A percentile compares a stretch with the other conserved stretches of the same genome.
Conservation (phyloP, 92 coral and sea anemone genomes). For the Bergia puertoricense region DNA sequence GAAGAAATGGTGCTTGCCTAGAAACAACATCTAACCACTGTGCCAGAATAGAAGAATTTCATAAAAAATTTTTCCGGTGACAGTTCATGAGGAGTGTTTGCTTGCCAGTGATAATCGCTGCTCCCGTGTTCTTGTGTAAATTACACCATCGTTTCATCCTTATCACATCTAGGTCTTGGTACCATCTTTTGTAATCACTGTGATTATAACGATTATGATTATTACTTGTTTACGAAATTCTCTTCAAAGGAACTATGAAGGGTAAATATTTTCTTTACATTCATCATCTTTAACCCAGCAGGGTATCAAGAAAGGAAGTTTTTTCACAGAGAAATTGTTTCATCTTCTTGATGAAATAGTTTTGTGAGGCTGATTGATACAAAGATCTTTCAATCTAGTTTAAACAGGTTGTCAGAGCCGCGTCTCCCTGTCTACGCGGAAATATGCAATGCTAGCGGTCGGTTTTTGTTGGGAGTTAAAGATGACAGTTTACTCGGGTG, state of each 20-base stretch:
- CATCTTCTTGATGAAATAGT: conserved; percentile 19
- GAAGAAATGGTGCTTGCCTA: neutral
- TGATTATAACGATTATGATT: conserved; percentile 84
- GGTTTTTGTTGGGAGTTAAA: conserved; percentile 37
- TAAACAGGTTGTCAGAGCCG: conserved; percentile 84
- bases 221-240: conserved; percentile 93
- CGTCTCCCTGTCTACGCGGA: conserved; percentile 79
- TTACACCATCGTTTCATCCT: conserved; percentile 78
- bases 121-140: conserved; percentile 74
- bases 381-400: conserved; percentile 76
- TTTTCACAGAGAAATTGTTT: neutral
- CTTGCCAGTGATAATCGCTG: conserved; percentile 30
- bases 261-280: conserved; percentile 80
- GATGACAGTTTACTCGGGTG: conserved; percentile 60
- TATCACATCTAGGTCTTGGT: conserved; percentile 76
- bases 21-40: neutral
- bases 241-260: conserved; percentile 70
- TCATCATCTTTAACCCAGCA: conserved; percentile 48
- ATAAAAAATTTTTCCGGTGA: conserved; percentile 7
- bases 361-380: conserved; percentile 28
- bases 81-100: conserved; percentile 16
- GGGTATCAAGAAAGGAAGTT: conserved; percentile 40
- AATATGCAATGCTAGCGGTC: conserved; percentile 62
- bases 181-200: conserved; percentile 79
- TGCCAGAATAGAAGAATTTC: conserved; percentile 21